Conservation (phyloP, 1,140 invertebrate species). For the Tigriopus japonicus region DNA sequence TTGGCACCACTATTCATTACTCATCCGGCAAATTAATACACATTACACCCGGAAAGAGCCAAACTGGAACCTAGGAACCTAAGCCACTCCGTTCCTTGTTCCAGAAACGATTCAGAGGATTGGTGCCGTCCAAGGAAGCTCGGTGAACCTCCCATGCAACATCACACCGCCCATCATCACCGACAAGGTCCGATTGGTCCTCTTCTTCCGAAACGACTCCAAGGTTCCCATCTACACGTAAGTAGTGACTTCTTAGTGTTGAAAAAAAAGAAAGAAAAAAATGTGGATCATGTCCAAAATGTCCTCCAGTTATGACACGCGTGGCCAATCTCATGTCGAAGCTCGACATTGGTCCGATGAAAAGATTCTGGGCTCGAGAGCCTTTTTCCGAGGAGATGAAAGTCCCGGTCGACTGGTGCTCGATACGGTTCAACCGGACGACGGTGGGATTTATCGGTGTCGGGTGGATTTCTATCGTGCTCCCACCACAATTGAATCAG, state of each 20-base stretch:
- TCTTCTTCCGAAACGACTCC: background rate
- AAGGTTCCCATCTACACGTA: conserved; percentile 5
- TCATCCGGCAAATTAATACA: no score
- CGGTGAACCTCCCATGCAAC: conserved; percentile 1
- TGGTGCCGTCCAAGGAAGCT: conserved; percentile 3
- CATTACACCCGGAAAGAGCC: no score
- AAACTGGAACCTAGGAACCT: no score
- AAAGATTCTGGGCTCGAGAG: conserved; percentile 14
- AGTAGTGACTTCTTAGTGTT: background rate
- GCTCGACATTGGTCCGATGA: conserved; percentile 15
- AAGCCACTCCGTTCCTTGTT: no score
- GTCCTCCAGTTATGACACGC: background rate
- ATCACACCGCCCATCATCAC: background rate
- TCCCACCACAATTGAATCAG: conserved; percentile 15
- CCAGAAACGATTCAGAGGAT: no score
- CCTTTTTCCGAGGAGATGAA: conserved; percentile 14
- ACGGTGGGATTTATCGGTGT: conserved; percentile 17
- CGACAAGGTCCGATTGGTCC: conserved; percentile 1
- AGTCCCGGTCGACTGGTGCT: conserved; percentile 16
- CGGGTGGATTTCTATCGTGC: conserved; percentile 18
- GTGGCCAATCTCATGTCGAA: background rate
- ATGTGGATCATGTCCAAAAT: background rate
- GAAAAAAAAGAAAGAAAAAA: background rate
- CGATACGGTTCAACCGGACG: conserved; percentile 15
- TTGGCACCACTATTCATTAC: no score